These are phyloP conservation scores for Callithrix jacchus DNA, from an alignment of 2,113 vertebrate genomes.

Conservation along the genomic window DNA sequence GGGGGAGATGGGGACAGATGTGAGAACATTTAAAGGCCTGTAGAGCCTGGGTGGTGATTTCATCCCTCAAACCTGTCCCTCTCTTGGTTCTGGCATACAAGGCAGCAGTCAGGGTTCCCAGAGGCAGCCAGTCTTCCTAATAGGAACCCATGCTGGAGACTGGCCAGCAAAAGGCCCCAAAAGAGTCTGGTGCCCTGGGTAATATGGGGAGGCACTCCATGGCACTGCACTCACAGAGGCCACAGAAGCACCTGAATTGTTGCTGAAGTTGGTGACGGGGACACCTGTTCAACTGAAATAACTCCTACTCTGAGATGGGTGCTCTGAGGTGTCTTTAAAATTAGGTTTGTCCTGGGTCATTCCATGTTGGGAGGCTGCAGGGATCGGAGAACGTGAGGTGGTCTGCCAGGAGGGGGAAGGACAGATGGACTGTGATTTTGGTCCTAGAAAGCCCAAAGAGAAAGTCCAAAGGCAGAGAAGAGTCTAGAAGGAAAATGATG, in stretches of 20 bases:
- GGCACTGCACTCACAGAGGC: neutral
- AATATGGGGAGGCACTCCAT: neutral
- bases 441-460: neutral
- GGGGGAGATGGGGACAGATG: too few relatives aligned
- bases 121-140: neutral
- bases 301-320: neutral
- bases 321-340: too few relatives aligned
- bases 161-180: neutral
- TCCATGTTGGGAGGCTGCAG: neutral
- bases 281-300: neutral
- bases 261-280: neutral
- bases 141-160: neutral
- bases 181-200: neutral
- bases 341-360: neutral
- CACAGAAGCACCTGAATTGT: too few relatives aligned
- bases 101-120: neutral
- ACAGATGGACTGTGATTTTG: neutral
- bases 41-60: neutral
- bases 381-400: neutral
- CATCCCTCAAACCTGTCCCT: neutral
- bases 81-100: too few relatives aligned
- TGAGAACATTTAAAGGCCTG: neutral
- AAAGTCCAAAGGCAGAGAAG: neutral
- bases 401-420: neutral
- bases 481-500: neutral